These are phyloP conservation scores for Nyctereutes procyonoides DNA, from an alignment of 2,113 vertebrate genomes.

Conservation along the genomic window DNA sequence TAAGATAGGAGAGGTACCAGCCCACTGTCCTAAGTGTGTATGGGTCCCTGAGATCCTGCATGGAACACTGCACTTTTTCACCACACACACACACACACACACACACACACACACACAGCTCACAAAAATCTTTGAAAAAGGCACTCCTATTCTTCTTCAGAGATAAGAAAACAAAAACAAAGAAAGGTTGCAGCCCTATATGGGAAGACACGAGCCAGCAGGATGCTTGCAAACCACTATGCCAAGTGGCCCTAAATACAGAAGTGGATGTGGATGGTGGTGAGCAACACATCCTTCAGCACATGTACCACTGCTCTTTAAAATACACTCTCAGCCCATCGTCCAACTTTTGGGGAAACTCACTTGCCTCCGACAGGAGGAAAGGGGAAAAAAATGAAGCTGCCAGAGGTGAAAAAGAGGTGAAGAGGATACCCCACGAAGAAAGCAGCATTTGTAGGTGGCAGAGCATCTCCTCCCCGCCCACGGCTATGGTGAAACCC, in stretches of 20 bases:
- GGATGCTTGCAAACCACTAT: neutral
- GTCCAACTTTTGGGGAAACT: neutral
- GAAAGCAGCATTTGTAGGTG: neutral
- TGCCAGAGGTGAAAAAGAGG: neutral
- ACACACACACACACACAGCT: neutral
- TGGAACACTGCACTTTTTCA: neutral
- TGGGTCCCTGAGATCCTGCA: neutral
- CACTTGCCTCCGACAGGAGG: neutral
- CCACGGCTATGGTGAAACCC: accelerated
- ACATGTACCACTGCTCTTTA: neutral
- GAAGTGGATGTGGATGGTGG: accelerated
- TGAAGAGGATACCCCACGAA: neutral
- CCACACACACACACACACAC: neutral
- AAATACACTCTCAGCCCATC: neutral
- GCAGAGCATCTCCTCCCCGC: neutral
- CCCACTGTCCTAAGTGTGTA: neutral
- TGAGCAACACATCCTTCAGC: neutral
- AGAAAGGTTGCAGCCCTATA: neutral
- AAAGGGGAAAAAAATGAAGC: neutral
- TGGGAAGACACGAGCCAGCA: neutral
- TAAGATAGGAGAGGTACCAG: neutral
- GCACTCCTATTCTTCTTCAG: neutral
- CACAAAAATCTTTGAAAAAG: neutral
- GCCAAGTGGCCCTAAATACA: neutral
- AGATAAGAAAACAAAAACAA: neutral